Evolutionary conservation across 37 sponge, comb jelly and placozoan genomes (phyloP).

Genomic region (Mnemiopsis leidyi): DNA sequence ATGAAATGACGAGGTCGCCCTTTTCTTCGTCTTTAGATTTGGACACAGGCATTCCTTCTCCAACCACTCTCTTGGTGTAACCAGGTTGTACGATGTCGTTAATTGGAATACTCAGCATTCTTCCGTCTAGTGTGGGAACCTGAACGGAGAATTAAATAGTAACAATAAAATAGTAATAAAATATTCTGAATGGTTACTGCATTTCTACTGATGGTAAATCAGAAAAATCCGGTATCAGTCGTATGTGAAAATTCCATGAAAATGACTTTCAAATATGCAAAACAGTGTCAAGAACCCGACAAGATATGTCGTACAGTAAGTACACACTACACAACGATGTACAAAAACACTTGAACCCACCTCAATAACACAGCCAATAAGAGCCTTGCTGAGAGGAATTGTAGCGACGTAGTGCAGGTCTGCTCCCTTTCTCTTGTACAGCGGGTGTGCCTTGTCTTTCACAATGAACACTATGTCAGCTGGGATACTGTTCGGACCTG

Average conservation of each 20-base stretch:
- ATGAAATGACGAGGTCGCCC: conserved; percentile 85
- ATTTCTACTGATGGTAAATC: too few relatives aligned
- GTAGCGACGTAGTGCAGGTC: conserved; percentile 78
- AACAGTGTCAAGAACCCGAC: too few relatives aligned
- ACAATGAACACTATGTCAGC: conserved; percentile 92
- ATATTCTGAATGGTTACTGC: too few relatives aligned
- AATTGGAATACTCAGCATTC: conserved; percentile 79
- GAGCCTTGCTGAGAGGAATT: conserved; percentile 75
- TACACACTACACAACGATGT: not conserved
- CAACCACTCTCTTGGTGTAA: conserved; percentile 73
- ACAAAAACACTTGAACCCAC: not conserved
- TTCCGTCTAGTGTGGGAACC: conserved; percentile 82
- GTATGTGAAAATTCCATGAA: too few relatives aligned
- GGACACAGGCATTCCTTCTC: conserved; percentile 88
- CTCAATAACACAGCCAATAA: conserved; percentile 51
- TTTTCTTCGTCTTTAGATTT: conserved; percentile 68
- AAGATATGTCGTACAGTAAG: not conserved
- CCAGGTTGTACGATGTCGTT: conserved; percentile 89
- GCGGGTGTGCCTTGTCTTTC: conserved; percentile 81
- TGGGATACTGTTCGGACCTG: conserved; percentile 86
- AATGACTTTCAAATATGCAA: too few relatives aligned
- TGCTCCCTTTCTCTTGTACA: conserved; percentile 72
- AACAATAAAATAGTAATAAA: not conserved
- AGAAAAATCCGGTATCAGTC: too few relatives aligned
- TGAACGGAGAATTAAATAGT: conserved; percentile 66